phyloP scores from a whole-genome alignment of 2,797 vertebrate genomes.

The Mionectes olivaceus region DNA sequence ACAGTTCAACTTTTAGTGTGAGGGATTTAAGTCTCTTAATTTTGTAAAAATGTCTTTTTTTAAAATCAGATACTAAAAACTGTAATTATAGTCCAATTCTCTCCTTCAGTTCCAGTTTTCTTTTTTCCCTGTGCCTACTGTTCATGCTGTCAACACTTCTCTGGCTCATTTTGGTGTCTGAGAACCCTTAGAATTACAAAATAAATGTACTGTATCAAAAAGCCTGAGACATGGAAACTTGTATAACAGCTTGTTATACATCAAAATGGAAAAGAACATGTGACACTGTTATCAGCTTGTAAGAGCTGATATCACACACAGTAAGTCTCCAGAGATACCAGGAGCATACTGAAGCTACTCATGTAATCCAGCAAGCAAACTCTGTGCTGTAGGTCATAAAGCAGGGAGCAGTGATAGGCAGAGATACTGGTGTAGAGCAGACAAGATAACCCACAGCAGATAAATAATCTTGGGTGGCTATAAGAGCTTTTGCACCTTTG shows the following conservation, averaged over 20 bases:
- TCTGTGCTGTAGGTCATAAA: not conserved
- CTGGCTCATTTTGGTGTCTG: not conserved
- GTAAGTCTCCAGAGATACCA: not conserved
- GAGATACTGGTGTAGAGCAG: not conserved
- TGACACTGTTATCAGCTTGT: not conserved
- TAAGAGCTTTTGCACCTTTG: not conserved
- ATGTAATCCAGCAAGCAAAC: not conserved
- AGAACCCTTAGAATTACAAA: not conserved
- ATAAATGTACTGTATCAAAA: not conserved
- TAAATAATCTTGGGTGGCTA: not conserved
- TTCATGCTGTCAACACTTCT: not conserved
- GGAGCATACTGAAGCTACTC: not conserved
- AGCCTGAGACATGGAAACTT: not conserved
- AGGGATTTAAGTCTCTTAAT: not conserved
- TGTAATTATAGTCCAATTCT: not conserved
- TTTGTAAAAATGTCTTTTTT: not conserved
- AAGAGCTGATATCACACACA: not conserved
- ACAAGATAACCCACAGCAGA: not conserved
- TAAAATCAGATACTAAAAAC: not conserved
- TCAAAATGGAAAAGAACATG: not conserved
- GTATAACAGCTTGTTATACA: not conserved
- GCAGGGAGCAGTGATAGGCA: not conserved
- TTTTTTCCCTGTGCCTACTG: not conserved
- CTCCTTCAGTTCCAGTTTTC: not conserved
- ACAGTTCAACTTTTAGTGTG: not conserved